phyloP scores from a whole-genome alignment of 2,113 vertebrate species.

The Bambusicola thoracicus region DNA sequence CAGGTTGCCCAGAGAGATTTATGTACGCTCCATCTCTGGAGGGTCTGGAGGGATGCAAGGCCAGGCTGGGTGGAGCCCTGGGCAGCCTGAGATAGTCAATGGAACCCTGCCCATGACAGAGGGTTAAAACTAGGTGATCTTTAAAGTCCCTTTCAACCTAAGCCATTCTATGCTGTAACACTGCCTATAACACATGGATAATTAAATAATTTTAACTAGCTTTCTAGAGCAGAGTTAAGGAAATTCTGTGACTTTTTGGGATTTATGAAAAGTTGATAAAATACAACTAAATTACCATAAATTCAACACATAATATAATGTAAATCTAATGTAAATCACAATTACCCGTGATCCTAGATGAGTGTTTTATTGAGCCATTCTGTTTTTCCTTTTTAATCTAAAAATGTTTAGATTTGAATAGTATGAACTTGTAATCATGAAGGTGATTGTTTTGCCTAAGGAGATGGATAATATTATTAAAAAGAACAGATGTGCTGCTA shows the following conservation, averaged over 20 bases:
- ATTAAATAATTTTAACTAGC: not conserved
- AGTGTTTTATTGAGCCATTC: not conserved
- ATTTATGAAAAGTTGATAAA: not conserved
- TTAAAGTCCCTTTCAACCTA: too few relatives aligned
- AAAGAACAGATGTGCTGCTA: not conserved
- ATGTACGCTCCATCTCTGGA: too few relatives aligned
- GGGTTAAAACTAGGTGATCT: too few relatives aligned
- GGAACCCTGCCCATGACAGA: too few relatives aligned
- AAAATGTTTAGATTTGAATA: constrained; percentile 5
- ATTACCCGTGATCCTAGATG: not conserved
- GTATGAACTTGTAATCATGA: not conserved
- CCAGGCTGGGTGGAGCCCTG: too few relatives aligned
- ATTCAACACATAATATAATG: not conserved
- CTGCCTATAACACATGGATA: not conserved
- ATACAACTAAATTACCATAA: not conserved
- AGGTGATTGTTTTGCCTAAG: not conserved
- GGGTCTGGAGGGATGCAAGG: too few relatives aligned
- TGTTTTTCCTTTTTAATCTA: not conserved
- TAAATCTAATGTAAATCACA: not conserved
- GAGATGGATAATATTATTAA: not conserved
- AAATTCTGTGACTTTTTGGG: not conserved
- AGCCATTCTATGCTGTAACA: not conserved
- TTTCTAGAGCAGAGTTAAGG: not conserved
- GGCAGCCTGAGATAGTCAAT: too few relatives aligned
- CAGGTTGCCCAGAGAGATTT: too few relatives aligned